Evolutionary conservation across 2,797 vertebrate species (phyloP).

Genomic region (Sebastes nivosus): DNA sequence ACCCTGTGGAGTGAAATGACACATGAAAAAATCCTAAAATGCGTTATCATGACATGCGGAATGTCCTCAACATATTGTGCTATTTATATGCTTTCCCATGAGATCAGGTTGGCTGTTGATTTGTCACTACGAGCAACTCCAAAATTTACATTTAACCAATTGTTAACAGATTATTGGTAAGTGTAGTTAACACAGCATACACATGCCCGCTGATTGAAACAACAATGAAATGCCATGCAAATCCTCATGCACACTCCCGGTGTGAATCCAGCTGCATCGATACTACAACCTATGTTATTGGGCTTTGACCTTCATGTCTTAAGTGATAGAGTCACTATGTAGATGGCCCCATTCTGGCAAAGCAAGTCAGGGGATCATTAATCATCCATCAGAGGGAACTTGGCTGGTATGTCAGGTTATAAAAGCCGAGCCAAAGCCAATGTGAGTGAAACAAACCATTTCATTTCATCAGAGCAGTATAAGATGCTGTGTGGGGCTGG

Average conservation of each 20-base stretch:
- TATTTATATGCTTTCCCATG: too few species aligned
- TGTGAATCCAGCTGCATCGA: background rate
- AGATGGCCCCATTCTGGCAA: constrained; percentile 63
- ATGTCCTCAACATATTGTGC: background rate
- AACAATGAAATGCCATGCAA: background rate
- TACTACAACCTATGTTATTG: constrained; percentile 8
- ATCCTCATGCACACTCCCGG: background rate
- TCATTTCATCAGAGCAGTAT: constrained; percentile 15
- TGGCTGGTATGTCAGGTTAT: constrained; percentile 57
- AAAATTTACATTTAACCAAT: background rate
- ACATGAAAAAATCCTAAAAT: too few species aligned
- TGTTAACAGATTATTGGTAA: too few species aligned
- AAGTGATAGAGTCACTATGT: constrained; percentile 53
- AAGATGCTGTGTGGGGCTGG: background rate
- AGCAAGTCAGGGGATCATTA: constrained; percentile 56
- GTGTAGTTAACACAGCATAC: too few species aligned
- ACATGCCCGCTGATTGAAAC: background rate
- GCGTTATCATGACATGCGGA: too few species aligned
- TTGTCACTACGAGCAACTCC: background rate
- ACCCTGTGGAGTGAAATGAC: too few species aligned
- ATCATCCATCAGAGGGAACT: constrained; percentile 63
- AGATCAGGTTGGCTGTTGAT: background rate
- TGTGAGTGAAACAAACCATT: constrained; percentile 26
- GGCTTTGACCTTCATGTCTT: constrained; percentile 64
- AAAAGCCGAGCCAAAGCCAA: constrained; percentile 42